Percentiles rank a stretch among this genome's conserved stretches.
Evolutionary conservation across 2,797 vertebrate species (phyloP).

Genomic region (Rhyacichthys aspro): DNA sequence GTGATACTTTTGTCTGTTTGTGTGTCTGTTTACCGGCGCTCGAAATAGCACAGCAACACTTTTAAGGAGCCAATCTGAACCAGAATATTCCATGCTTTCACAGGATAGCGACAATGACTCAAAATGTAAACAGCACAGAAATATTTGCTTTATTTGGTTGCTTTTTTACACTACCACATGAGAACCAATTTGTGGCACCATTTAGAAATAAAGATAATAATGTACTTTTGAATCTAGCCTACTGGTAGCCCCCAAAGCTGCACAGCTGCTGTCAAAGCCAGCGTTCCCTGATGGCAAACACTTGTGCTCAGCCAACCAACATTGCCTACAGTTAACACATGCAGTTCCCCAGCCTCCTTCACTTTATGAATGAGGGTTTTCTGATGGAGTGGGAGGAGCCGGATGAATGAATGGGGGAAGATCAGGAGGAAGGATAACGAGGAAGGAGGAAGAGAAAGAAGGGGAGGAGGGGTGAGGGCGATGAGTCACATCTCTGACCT

Average conservation of each 20-base stretch:
- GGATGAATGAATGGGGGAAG: slow-evolving; percentile 41
- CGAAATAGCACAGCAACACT: slow-evolving; percentile 39
- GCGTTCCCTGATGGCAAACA: slow-evolving; percentile 23
- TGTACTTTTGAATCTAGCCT: neutral
- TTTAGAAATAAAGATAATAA: neutral
- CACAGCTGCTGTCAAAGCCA: slow-evolving; percentile 34
- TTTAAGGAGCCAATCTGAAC: slow-evolving; percentile 32
- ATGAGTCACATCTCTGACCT: slow-evolving; percentile 79
- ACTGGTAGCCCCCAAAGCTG: neutral
- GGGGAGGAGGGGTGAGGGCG: slow-evolving; percentile 41
- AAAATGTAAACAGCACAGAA: no score
- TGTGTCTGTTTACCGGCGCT: slow-evolving; percentile 23
- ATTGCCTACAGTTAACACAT: neutral
- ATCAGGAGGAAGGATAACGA: slow-evolving; percentile 37
- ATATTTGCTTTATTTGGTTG: no score
- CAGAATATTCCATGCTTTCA: slow-evolving; percentile 29
- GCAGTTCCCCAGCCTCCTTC: slow-evolving; percentile 16
- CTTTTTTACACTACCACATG: no score
- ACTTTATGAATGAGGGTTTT: slow-evolving; percentile 67
- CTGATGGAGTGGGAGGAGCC: slow-evolving; percentile 50
- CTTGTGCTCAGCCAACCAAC: slow-evolving; percentile 20
- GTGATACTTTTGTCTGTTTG: slow-evolving; percentile 20
- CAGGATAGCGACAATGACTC: slow-evolving; percentile 11
- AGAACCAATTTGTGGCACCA: neutral
- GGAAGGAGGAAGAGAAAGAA: slow-evolving; percentile 22